Base-by-base conservation (phyloP, 1,140 invertebrate genomes). In the Lordiphosa stackelbergi region DNA sequence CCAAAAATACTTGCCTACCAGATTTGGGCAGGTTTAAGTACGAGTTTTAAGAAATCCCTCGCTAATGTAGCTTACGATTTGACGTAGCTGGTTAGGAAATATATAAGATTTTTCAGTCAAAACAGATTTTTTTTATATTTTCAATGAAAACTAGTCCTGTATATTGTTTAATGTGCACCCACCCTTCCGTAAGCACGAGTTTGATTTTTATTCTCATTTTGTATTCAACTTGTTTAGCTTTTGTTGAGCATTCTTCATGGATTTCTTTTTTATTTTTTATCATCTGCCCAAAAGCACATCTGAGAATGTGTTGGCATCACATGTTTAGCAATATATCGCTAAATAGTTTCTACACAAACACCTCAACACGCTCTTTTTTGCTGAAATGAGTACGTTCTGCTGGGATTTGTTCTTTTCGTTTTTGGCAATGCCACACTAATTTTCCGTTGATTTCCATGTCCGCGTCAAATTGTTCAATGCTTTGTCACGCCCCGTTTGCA, bases 261-360 rank as follows among this genome's bases (percentile, higher is more conserved):
- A 2, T 36, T 57, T 59, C 31, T 65, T 28, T 40, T 35, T 13
- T 45, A n/a, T 43, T 35, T 13, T 45, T 16, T 37, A 46, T 62
- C 35, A 49, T 53, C 46, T 54, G 11, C 40, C 40, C 16, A 19
- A 8, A 22, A 42, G 55, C 72, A 54, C 55, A 69, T 53, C 22
- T 53, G 57, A 58, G 49, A 52, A 55, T 43, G 59, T 24, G 46
- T 13, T 24, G 46, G 38, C 63, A 66, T 85, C 74, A 85, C 74
- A 79, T 85, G 81, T 85, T 85, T 85, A 85, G 81, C 81, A 85
- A 64, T 69, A 58, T 71, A 72, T 69, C 69, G 81, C 81, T 85
- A 85, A 85, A 85, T 72, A 75, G 77, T 55, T 69, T 73, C 38
- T 60, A 66, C 57, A 59, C 64, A 68, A 59, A 66, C 43, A 40